Conservation (phyloP, 2,797 vertebrate genomes). For the Peromyscus eremicus region DNA sequence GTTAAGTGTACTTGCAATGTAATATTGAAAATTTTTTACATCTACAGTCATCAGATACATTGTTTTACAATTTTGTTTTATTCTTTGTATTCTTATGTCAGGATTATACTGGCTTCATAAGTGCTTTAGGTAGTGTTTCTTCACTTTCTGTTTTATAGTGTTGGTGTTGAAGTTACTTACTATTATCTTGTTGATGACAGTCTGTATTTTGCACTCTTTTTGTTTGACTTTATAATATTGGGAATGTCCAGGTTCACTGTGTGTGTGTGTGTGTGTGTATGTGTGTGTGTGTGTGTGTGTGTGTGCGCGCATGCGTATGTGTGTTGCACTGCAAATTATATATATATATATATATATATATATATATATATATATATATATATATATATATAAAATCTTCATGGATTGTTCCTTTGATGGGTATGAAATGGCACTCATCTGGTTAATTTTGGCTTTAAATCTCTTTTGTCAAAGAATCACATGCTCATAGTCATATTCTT, state of each 20-base stretch:
- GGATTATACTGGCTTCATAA: background rate
- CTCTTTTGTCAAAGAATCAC: background rate
- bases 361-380: too few species aligned
- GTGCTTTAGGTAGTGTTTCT: background rate
- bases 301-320: too few species aligned
- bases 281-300: too few species aligned
- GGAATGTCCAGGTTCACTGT: too few species aligned
- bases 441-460: background rate
- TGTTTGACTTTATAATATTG: background rate
- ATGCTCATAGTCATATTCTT: background rate
- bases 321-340: too few species aligned
- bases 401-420: background rate
- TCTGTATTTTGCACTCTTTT: background rate
- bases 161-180: background rate
- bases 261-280: background rate
- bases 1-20: background rate
- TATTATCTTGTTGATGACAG: background rate
- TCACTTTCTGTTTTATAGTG: background rate
- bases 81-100: background rate
- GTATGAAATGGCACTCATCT: background rate
- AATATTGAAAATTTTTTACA: background rate
- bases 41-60: background rate
- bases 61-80: background rate
- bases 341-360: too few species aligned
- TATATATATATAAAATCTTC: background rate